A percentile compares a stretch with the other conserved stretches of the same genome.
These are phyloP conservation scores for Papilio helenus DNA, from an alignment of 1,140 invertebrate genomes.

Conservation along the genomic window DNA sequence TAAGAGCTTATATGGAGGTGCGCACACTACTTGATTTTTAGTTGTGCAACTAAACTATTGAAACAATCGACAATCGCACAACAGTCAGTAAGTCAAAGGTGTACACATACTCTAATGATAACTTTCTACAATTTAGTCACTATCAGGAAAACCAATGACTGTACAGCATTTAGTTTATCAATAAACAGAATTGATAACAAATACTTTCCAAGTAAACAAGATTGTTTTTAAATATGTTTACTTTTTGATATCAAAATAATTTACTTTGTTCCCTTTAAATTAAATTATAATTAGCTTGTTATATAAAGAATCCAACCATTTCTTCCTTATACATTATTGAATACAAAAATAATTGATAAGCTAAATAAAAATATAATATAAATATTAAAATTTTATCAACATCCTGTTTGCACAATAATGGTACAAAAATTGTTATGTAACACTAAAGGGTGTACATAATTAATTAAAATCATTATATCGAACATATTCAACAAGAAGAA, in stretches of 20 bases:
- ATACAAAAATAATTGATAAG: neutral
- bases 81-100: too few species aligned
- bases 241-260: neutral
- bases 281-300: too few species aligned
- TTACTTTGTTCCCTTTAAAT: too few species aligned
- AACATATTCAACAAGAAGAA: neutral
- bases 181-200: neutral
- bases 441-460: too few species aligned
- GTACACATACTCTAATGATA: too few species aligned
- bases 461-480: too few species aligned
- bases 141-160: neutral
- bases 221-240: neutral
- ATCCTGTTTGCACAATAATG: neutral
- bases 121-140: constrained; percentile 4
- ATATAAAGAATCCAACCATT: too few species aligned
- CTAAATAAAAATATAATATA: neutral
- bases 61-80: too few species aligned
- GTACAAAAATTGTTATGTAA: too few species aligned
- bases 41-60: too few species aligned
- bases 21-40: too few species aligned
- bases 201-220: constrained; percentile 12
- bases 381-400: neutral
- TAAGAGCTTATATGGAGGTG: too few species aligned
- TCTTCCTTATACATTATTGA: neutral
- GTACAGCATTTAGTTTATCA: neutral